Evolutionary conservation across 2,113 vertebrate species (phyloP).

Genomic region (Indicator maculatus): DNA sequence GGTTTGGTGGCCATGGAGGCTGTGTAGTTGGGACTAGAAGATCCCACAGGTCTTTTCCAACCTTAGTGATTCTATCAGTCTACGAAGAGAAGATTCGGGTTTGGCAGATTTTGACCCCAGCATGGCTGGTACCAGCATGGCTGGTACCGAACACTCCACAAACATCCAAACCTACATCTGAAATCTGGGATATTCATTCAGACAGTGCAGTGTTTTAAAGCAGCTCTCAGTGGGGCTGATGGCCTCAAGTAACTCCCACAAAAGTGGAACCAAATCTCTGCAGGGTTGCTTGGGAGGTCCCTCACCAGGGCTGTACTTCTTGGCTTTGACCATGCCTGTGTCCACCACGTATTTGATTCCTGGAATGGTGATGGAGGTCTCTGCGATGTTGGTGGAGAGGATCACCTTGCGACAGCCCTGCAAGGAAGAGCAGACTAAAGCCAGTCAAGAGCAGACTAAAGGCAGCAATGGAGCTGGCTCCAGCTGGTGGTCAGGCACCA

Average conservation of each 20-base stretch:
- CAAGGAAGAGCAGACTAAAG: background rate
- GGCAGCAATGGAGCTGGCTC: too few species aligned
- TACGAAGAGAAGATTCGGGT: background rate
- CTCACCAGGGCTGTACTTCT: constrained; percentile 93
- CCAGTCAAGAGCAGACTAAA: background rate
- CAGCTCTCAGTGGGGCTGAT: background rate
- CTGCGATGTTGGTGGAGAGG: constrained; percentile 96
- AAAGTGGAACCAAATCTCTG: background rate
- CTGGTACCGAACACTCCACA: background rate
- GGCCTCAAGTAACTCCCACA: background rate
- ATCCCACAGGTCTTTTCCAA: too few species aligned
- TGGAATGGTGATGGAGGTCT: constrained; percentile 95
- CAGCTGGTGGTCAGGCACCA: too few species aligned
- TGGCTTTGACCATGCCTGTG: constrained; percentile 98
- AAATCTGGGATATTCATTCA: background rate
- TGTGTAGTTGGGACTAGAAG: too few species aligned
- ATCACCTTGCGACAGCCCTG: constrained; percentile 95
- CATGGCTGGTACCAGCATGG: background rate
- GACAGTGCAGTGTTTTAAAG: background rate
- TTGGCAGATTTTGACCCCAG: background rate
- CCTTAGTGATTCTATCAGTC: too few species aligned
- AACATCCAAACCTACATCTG: background rate
- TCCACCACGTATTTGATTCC: constrained; percentile 96
- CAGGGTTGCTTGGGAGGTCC: background rate
- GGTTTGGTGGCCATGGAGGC: too few species aligned